Base-by-base conservation (phyloP, 2,797 vertebrate species). In the Tadarida brasiliensis region DNA sequence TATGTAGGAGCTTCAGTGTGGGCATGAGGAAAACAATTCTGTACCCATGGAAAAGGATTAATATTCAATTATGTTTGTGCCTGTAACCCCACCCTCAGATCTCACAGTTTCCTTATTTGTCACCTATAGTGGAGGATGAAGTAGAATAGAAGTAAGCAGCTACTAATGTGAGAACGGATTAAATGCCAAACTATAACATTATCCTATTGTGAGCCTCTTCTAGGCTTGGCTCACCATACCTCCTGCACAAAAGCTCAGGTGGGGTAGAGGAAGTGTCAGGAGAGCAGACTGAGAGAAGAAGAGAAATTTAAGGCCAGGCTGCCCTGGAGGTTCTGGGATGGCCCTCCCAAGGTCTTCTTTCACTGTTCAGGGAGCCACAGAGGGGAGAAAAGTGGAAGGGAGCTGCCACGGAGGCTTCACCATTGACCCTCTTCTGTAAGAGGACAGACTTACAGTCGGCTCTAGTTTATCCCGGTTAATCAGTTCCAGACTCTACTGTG, bases 11-110 rank as follows among this genome's bases (percentile, higher is more conserved):
- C 61, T 22, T 85, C n/a, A 71, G 61, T 24, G 19, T 85, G 44
- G 20, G 16, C 22, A 83, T 49, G 51, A 39, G 54, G 65, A 80
- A 90, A 96, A 95, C 24, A 94, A 30, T 26, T 80, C 49, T 74
- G 54, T 81, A 71, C 26, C 89, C 61, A 67, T 57, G 56, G n/a
- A 87, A 59, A 9, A 96, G 14, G 54, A 35, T 82, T 82, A 78
- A 88, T 65, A 78, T 47, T 44, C 39, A 83, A 74, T 47, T 89
- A 86, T 26, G 9, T 87, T 89, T 83, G 11, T 51, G 51, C 47
- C 28, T 12, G 3, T 94, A 26, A 65, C 63, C 26, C 49, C 0
- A 19, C 51, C 15, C 15, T 39, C 15, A 24, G 28, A 56, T 39
- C 20, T 30, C 61, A 68, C 30, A 67, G 33, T 80, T 80, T 90